phyloP scores from a whole-genome alignment of 2,797 vertebrate genomes.

The Rhynchonycteris naso region DNA sequence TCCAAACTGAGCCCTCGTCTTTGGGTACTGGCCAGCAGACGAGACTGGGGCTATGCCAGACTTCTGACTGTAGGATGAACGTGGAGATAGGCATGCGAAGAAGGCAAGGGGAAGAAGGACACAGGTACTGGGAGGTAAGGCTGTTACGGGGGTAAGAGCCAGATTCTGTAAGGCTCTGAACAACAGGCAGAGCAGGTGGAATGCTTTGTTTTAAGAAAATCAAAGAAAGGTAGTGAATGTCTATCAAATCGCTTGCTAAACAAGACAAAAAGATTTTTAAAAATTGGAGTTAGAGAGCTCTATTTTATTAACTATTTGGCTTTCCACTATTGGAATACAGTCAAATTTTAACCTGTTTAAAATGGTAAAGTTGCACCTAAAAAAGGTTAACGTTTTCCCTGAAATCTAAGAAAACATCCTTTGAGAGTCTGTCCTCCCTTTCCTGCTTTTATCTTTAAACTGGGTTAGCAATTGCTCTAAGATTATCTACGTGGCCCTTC shows the following conservation, averaged over 20 bases:
- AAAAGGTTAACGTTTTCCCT: not conserved
- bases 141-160: not conserved
- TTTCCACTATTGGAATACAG: slow-evolving; percentile 25
- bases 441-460: not conserved
- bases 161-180: not conserved
- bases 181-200: not conserved
- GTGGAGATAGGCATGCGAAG: not conserved
- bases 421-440: not conserved
- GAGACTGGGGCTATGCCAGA: not conserved
- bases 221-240: not conserved
- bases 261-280: not conserved
- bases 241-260: not conserved
- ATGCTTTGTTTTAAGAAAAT: not conserved
- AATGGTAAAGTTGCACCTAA: not conserved
- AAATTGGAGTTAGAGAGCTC: not conserved
- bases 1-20: not conserved
- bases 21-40: not conserved
- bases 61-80: not conserved
- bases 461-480: not conserved
- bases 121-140: not conserved
- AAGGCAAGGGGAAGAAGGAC: not conserved
- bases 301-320: not conserved
- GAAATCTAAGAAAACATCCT: not conserved
- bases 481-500: not conserved
- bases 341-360: slow-evolving; percentile 4